Evolutionary conservation across 1,140 invertebrate species (phyloP), one percentile per base, ranked within the genome.

Genomic region (Patella vulgata): DNA sequence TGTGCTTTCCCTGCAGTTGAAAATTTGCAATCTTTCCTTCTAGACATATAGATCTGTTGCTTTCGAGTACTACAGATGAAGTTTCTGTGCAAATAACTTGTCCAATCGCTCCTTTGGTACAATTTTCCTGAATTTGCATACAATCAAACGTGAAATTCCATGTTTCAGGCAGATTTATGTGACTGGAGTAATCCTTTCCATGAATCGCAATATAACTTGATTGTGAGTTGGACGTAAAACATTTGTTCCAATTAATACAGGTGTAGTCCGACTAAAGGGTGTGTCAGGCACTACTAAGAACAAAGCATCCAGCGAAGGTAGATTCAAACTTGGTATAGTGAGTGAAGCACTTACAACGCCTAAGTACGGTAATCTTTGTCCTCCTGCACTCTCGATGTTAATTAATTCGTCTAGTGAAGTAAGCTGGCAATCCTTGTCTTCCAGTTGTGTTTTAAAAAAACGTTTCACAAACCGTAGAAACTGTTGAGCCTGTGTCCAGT

Each of bases 221-320:
- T 50, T 27, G 17, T 50, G 21, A 25, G 21, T 25, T 28, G 17
- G 21, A 14, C 12, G 21, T 2, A 57, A 23, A 39, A 57, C 3
- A 25, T 27, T 27, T 43, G 54, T 57, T 19, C 54, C 36, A 17
- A 43, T 12, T 3, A 57, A 17, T 4, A 42, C 21, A 43, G 39
- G 40, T 14, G 44, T 40, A 6, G 21, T 42, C n/a, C 14, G 11
- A 57, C 44, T 57, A n/a, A 44, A 57, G 4, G 4, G 17, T 25
- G 25, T 42, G n/a, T 27, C 33, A 46, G 36, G 36, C 27, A 57
- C 54, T 6, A 57, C 54, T 43, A 57, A n/a, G 12, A 56, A 39
- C 23, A 42, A 39, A 43, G 33, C 12, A 21, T 19, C 25, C 27
- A 5, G n/a, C n/a, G n/a, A 43, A 8, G 17, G 14, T 27, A 31